phyloP scores from a whole-genome alignment of 2,113 vertebrate genomes.

The Colius striatus region DNA sequence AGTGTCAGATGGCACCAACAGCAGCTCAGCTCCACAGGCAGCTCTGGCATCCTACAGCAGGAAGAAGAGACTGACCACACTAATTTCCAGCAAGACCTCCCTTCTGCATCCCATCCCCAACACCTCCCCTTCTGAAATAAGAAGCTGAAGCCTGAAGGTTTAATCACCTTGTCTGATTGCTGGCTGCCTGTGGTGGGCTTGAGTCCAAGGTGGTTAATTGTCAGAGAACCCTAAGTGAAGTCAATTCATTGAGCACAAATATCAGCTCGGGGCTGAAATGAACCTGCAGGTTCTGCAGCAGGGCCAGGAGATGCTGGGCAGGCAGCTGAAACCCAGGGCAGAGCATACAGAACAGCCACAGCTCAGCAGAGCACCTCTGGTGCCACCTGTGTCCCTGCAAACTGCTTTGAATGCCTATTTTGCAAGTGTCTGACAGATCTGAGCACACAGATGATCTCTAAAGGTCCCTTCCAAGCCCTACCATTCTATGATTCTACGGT shows the following conservation, averaged over 20 bases:
- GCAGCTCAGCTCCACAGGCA: not conserved
- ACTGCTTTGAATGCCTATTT: too few species aligned
- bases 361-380: not conserved
- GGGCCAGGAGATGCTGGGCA: not conserved
- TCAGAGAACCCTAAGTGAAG: not conserved
- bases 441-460: too few species aligned
- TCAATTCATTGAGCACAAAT: not conserved
- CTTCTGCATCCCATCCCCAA: not conserved
- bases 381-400: not conserved
- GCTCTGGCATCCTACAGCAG: not conserved
- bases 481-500: not conserved
- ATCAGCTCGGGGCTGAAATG: not conserved
- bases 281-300: not conserved
- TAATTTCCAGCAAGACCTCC: too few species aligned
- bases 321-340: not conserved
- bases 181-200: not conserved
- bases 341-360: too few species aligned
- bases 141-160: too few species aligned
- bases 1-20: not conserved
- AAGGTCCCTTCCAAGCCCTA: too few species aligned
- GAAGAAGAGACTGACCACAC: not conserved
- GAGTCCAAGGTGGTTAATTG: too few species aligned
- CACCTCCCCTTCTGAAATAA: too few species aligned
- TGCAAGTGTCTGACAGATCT: rapidly evolving
- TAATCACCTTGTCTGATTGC: not conserved